A percentile compares a stretch with the other conserved stretches of the same genome.
These are phyloP conservation scores for Clarias gariepinus DNA, from an alignment of 2,113 vertebrate genomes.

Conservation along the genomic window DNA sequence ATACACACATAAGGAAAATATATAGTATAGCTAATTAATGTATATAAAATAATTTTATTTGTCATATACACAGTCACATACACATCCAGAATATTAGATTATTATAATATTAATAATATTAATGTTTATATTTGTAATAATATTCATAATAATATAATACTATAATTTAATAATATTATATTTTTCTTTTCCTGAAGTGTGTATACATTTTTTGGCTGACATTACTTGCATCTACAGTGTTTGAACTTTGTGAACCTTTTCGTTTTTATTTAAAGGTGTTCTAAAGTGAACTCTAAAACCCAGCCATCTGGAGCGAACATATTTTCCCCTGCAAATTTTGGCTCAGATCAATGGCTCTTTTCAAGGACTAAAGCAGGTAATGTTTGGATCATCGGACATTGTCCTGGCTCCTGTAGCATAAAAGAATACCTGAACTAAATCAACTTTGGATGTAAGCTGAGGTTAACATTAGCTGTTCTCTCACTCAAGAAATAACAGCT, in stretches of 20 bases:
- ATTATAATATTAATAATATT: no score
- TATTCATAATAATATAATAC: no score
- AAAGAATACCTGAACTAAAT: conserved; percentile 47
- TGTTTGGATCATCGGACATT: conserved; percentile 39
- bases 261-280: conserved; percentile 48
- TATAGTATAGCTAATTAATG: no score
- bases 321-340: conserved; percentile 41
- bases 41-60: no score
- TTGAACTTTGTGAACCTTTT: conserved; percentile 37
- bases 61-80: no score
- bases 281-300: conserved; percentile 53
- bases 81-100: no score
- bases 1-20: no score
- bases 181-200: no score
- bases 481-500: conserved; percentile 13
- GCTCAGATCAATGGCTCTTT: conserved; percentile 54
- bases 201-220: neutral
- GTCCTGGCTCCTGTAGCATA: conserved; percentile 21
- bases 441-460: conserved; percentile 15
- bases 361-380: conserved; percentile 53
- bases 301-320: conserved; percentile 50
- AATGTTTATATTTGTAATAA: no score
- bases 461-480: conserved; percentile 52
- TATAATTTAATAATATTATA: no score
- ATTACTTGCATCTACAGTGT: conserved; percentile 19